Evolutionary conservation across 2,797 vertebrate genomes (phyloP), one percentile per base, ranked within the genome.

Genomic region (Xyrichtys novacula): DNA sequence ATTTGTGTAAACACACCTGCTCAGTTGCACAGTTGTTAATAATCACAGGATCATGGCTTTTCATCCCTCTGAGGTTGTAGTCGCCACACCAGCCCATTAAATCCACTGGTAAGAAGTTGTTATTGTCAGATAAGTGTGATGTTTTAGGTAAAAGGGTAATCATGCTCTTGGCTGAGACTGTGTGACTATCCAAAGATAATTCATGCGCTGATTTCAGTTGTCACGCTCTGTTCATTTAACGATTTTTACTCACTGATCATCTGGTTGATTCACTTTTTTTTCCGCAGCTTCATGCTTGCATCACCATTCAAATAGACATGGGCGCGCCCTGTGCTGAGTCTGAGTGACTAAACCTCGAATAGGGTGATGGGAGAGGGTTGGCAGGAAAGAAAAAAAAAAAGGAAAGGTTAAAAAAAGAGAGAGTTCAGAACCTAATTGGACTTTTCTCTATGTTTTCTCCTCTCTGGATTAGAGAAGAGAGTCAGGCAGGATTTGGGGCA

Each of bases 401-500:
- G 46, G 60, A 53, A 43, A 63, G 46, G 60, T 56, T 55, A 28
- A 32, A 73, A 32, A 54, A 34, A 48, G 57, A 72, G 42, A 19
- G 22, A 65, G 64, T 71, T 79, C 53, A 52, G 46, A 70, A 60
- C 22, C 47, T 81, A 87, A 87, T 85, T 85, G 78, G 78, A 65
- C 71, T 78, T 79, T 44, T 55, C 39, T 75, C 43, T 71, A 28
- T 85, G 43, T 81, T 71, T 66, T 74, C 31, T 59, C 61, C 49
- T 70, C 47, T 72, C 46, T 84, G 82, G 78, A 88, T 85, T 82
- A 88, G 64, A 79, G 40, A 5, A n/a, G 39, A 50, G 60, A 67
- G 79, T 76, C 72, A 59, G 60, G 64, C 62, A 81, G 84, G 84
- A 85, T 87, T 87, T 83, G 60, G 75, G 65, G 77, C 75, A 71